Evolutionary conservation across 1,140 invertebrate genomes (phyloP), one percentile per base, ranked within the genome.

Genomic region (Stegodyphus dumicola): DNA sequence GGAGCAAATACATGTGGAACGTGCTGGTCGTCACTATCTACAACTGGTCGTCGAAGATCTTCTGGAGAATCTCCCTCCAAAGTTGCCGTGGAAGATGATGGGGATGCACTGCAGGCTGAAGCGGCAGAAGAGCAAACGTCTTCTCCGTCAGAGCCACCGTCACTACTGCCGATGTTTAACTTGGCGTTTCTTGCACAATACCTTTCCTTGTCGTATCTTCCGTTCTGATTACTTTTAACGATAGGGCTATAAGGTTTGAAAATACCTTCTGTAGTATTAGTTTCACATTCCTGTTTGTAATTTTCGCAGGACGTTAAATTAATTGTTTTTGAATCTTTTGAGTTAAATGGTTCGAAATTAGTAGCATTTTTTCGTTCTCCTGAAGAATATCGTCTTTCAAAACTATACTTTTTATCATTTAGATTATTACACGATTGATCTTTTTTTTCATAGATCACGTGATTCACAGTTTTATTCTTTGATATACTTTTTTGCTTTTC

Each of bases 1-100:
- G 91, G 91, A 3, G 90, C 91, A 9, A 91, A 88, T 17, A 92
- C 91, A 87, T 92, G 91, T 0, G 90, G 89, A 33, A 90, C 88
- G 78, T 91, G 89, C 13, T 90, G 89, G n/a, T 88, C 89, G 48
- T 75, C 75, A 51, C 11, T 66, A 49, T 86, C 83, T 15, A 33
- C 77, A 53, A 49, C 13, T 17, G 64, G 18, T 6, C 53, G 67
- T 15, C 76, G 84, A 5, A 76, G 64, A 84, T 84, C 73, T 33
- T 66, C 73, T 10, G 80, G 60, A 48, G 67, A 51, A 60, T 71
- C 67, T 52, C 13, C 54, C 51, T 53, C 64, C 10, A 49, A 66
- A 17, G 33, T 6, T 6, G 2, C 73, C 9, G 60, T 9, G 60
- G 64, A 53, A 73, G 80, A 33, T 15, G 73, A 75, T 48, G 73